phyloP scores from a whole-genome alignment of 2,888 invertebrate species.

The Lithophane socia region DNA sequence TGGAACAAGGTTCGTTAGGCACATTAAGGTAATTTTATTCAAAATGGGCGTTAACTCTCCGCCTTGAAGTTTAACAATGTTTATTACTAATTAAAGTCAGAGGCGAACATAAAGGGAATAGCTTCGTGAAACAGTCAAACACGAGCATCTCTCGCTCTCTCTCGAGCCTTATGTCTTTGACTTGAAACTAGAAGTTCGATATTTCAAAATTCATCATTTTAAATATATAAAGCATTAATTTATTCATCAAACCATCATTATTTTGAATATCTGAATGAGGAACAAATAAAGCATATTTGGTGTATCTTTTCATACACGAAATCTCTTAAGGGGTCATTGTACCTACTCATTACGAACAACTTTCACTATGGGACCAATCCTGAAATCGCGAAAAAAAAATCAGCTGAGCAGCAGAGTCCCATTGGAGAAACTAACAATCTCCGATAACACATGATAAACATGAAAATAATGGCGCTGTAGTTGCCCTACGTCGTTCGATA shows the following conservation, averaged over 20 bases:
- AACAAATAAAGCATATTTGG: background rate
- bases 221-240: background rate
- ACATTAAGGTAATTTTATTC: constrained; percentile 66
- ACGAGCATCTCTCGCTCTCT: background rate
- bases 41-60: constrained; percentile 58
- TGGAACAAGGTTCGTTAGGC: constrained; percentile 48
- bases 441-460: background rate
- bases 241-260: background rate
- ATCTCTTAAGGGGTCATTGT: no score
- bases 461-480: background rate
- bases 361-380: no score
- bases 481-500: background rate
- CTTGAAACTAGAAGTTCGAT: constrained; percentile 11
- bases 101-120: constrained; percentile 46
- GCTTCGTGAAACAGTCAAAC: constrained; percentile 44
- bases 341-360: no score
- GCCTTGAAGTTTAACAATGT: constrained; percentile 57
- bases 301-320: no score
- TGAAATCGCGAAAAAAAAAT: no score
- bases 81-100: constrained; percentile 62
- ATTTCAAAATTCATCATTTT: constrained; percentile 7
- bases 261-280: background rate
- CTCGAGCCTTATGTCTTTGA: constrained; percentile 2
- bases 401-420: no score
- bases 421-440: background rate